Evolutionary conservation across 2,797 vertebrate genomes (phyloP), one percentile per base, ranked within the genome.

Genomic region (Esox lucius): DNA sequence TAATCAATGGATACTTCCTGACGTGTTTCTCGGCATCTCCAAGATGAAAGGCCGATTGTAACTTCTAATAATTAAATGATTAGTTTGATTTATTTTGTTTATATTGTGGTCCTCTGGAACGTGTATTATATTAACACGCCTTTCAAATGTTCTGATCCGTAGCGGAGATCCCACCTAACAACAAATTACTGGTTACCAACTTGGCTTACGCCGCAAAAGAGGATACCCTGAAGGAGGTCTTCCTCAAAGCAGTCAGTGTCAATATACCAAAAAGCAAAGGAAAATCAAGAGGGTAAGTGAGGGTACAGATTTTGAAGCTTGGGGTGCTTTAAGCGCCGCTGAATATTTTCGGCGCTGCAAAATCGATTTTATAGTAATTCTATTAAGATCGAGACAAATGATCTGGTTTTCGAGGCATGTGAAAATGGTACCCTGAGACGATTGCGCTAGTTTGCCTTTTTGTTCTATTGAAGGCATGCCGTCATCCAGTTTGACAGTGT

Each of bases 121-220:
- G 5, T 46, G 39, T 6, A 66, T 9, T 22, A n/a, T 42, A n/a
- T 0, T 1, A 77, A 1, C 53, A 7, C 19, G 19, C 71, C 61
- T 62, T 12, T 79, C 16, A 79, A 33, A 64, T 26, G 3, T 51
- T 70, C 22, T 62, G 3, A 69, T 59, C n/a, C 70, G 24, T 75
- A 83, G 79, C 59, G 53, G 75, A 56, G 74, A 68, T 62, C 77
- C 87, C 93, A 81, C 75, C 84, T 24, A 93, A 83, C 1, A 95
- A 94, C 80, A 92, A 91, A 0, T 87, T 99, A 26, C 91, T 96
- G 77, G 94, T 98, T 77, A 95, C 93, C 86, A 97, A 96, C 76
- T 89, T 99, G 16, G 85, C 95, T 0, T 93, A 89, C 0, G 90
- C 79, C 7, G 93, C 94, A 2, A 94, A 89, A 39, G 94, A 96